Evolutionary conservation across 2,113 vertebrate genomes (phyloP).

Genomic region (Grus americana): DNA sequence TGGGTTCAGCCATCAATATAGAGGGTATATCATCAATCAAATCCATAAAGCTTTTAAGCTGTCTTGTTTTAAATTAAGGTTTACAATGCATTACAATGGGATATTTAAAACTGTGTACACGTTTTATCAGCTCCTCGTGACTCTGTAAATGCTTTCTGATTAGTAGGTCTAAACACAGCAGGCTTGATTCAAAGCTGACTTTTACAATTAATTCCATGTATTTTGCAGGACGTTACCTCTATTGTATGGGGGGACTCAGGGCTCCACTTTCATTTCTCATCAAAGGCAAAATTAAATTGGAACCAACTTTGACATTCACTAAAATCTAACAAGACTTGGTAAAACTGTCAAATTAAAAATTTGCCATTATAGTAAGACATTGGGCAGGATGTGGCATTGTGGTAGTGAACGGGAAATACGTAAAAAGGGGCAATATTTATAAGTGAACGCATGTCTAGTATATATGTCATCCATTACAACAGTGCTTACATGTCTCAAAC

Average conservation of each 20-base stretch:
- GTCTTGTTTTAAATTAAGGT: conserved; percentile 75
- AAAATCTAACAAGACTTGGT: not conserved
- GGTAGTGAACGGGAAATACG: not conserved
- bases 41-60: conserved; percentile 73
- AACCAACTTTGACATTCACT: not conserved
- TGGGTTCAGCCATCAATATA: conserved; percentile 72
- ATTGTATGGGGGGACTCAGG: not conserved
- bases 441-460: not conserved
- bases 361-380: not conserved
- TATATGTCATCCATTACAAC: not conserved
- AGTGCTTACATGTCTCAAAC: not conserved
- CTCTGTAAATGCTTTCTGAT: conserved; percentile 70
- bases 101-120: conserved; percentile 73
- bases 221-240: not conserved
- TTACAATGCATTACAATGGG: conserved; percentile 74
- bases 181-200: not conserved
- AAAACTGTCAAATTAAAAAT: not conserved
- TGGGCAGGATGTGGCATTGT: not conserved
- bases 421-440: not conserved
- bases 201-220: conserved; percentile 14
- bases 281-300: not conserved
- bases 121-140: conserved; percentile 72
- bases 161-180: conserved; percentile 48
- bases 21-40: conserved; percentile 72
- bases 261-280: not conserved